Base-by-base conservation (phyloP, 2,888 invertebrate species). In the Drosophila parthenogenetica region DNA sequence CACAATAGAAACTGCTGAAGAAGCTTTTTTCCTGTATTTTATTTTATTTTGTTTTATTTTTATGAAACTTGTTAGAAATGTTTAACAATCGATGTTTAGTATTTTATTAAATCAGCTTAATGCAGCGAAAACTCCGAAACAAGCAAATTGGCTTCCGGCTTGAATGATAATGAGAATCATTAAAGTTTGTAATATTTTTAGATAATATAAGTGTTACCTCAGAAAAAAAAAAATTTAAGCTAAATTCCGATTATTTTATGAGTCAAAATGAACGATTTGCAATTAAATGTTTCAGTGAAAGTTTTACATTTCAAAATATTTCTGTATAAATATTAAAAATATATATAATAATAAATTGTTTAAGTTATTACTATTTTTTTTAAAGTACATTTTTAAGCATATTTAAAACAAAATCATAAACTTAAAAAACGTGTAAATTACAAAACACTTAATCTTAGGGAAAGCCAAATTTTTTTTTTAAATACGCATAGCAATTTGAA, bases 51-150 rank as follows among this genome's bases (percentile, higher is more conserved):
- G n/a, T n/a, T n/a, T n/a, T n/a, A n/a, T n/a, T n/a, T n/a, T 19
- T 29, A 29, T 29, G 2, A 46, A 46, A 25, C 46, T 25, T 5
- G 46, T 46, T 46, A 25, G 14, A 46, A 25, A 46, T 46, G 14
- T 13, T 8, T 13, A 43, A 43, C 17, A 42, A 19, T 19, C 13
- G 4, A 13, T 19, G 11, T 45, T 45, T 7, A n/a, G 19, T 22
- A 25, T 14, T 10, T 46, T 46, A 25, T 8, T 25, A 25, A 2
- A 46, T 25, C 22, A 46, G 14, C 1, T 25, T 3, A 2, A 25
- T 46, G 1, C 22, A 22, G 13, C 8, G 17, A 43, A 25, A 46
- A 14, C 10, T 25, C n/a, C n/a, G 8, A n/a, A 45, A 8, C 35
- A 35, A 35, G 35, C 13, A 5, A 35, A 11, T 35, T 35, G 13